Percentiles rank a stretch among this genome's conserved stretches.
Evolutionary conservation across 2,888 invertebrate genomes (phyloP).

Genomic region (Osmoderma eremita): DNA sequence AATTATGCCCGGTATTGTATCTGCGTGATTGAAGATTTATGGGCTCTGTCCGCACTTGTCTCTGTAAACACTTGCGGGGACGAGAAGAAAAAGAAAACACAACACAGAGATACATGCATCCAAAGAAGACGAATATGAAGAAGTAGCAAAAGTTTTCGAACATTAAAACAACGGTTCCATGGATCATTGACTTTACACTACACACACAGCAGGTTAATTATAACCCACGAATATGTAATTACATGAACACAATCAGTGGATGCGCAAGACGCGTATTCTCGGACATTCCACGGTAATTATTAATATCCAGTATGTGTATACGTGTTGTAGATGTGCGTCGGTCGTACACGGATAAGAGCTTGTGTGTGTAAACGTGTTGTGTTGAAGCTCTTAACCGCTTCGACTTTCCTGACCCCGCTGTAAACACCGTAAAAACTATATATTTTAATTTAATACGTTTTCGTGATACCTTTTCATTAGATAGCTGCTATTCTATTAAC

Average conservation of each 20-base stretch:
- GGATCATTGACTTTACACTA: conserved; percentile 59
- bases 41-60: conserved; percentile 29
- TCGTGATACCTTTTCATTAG: conserved; percentile 40
- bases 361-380: conserved; percentile 31
- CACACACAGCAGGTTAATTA: conserved; percentile 59
- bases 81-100: conserved; percentile 3
- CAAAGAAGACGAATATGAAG: conserved; percentile 36
- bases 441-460: conserved; percentile 42
- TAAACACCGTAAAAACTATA: conserved; percentile 44
- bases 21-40: conserved; percentile 34
- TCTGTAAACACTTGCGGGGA: conserved; percentile 25
- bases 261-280: conserved; percentile 54
- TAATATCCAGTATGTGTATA: conserved; percentile 51
- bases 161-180: conserved; percentile 52
- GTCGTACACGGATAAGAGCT: background rate
- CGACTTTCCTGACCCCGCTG: conserved; percentile 48
- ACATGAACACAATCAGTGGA: conserved; percentile 63
- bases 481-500: conserved; percentile 35
- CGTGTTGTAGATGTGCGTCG: conserved; percentile 15
- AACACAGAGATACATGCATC: conserved; percentile 4
- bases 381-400: conserved; percentile 44
- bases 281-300: conserved; percentile 55
- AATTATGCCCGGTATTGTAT: conserved; percentile 29
- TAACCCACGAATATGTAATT: conserved; percentile 64
- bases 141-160: conserved; percentile 48